These are phyloP conservation scores for Mormyrus proboscirostris DNA, from an alignment of 2,797 vertebrate genomes.

Conservation along the genomic window DNA sequence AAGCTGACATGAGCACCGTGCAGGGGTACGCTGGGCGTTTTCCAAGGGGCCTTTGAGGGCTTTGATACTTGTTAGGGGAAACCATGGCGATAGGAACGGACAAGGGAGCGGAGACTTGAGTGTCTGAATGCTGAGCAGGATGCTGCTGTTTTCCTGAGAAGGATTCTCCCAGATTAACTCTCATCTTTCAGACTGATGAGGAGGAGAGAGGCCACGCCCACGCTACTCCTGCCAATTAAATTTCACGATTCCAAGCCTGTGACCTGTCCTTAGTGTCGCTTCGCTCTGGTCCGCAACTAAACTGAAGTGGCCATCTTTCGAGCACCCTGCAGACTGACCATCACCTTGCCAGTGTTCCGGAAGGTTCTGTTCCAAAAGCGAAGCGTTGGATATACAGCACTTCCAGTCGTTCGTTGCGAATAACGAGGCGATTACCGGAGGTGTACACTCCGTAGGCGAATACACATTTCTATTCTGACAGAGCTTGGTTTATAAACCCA, in stretches of 20 bases:
- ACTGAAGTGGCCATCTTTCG: not conserved
- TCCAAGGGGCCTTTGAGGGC: constrained; percentile 1
- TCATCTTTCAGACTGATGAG: not conserved
- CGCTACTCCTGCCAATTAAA: not conserved
- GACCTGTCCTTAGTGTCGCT: not conserved
- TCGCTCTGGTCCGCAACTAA: not conserved
- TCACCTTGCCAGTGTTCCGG: not conserved
- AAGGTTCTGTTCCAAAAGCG: not conserved
- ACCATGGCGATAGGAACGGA: constrained; percentile 4
- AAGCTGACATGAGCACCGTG: not conserved
- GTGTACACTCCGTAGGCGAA: not conserved
- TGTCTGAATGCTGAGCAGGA: constrained; percentile 12
- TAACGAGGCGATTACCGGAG: not conserved
- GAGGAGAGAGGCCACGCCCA: not conserved
- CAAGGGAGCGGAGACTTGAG: not conserved
- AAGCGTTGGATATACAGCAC: not conserved
- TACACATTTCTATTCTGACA: not conserved
- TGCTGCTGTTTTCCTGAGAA: not conserved
- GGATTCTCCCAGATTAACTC: not conserved
- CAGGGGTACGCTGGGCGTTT: not conserved
- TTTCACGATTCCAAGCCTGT: not conserved
- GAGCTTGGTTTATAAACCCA: not conserved
- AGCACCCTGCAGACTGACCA: not conserved
- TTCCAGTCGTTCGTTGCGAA: not conserved
- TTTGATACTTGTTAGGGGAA: constrained; percentile 12